These are phyloP conservation scores for Morpho helenor DNA, from an alignment of 2,888 invertebrate species.

Conservation along the genomic window DNA sequence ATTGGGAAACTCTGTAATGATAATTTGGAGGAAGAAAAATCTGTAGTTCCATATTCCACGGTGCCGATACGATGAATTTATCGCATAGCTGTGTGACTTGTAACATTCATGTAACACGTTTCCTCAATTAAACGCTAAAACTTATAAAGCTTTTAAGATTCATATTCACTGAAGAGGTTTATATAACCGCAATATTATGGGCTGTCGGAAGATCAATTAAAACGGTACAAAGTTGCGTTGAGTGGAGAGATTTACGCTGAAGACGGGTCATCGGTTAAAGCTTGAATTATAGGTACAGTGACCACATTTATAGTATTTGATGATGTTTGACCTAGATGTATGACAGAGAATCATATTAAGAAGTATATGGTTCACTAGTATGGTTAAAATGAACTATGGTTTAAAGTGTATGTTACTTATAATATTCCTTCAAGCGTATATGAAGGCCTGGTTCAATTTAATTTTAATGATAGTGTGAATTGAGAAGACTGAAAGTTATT, in stretches of 20 bases:
- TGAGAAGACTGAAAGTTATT: too few species aligned
- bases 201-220: slow-evolving; percentile 23
- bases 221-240: slow-evolving; percentile 23
- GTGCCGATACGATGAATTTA: neutral
- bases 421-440: too few species aligned
- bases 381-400: too few species aligned
- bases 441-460: too few species aligned
- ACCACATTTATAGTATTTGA: neutral
- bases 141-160: slow-evolving; percentile 9
- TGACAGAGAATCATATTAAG: neutral
- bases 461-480: too few species aligned
- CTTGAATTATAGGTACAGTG: slow-evolving; percentile 22
- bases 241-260: slow-evolving; percentile 29
- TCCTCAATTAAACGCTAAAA: slow-evolving; percentile 9
- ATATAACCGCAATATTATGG: slow-evolving; percentile 14
- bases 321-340: neutral
- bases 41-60: too few species aligned
- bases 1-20: too few species aligned
- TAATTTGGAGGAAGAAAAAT: too few species aligned
- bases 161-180: slow-evolving; percentile 13
- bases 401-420: too few species aligned
- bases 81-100: neutral
- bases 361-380: too few species aligned
- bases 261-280: slow-evolving; percentile 23
- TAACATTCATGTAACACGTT: slow-evolving; percentile 2